Percentiles rank a stretch among this genome's conserved stretches.
Evolutionary conservation across 2,113 vertebrate genomes (phyloP).

Genomic region (Pollimyrus isidori): DNA sequence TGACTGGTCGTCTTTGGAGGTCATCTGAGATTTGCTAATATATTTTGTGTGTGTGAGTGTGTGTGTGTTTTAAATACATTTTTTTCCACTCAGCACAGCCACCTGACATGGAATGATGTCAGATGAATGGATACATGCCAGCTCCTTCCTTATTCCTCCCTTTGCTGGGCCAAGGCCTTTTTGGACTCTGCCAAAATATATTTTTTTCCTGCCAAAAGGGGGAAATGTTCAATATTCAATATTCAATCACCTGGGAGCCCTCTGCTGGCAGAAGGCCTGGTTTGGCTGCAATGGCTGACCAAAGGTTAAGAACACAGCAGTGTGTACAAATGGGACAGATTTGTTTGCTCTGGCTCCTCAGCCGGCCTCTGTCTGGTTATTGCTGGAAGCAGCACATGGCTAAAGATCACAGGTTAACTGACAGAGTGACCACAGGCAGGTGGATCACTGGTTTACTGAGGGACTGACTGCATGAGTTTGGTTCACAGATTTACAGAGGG

Average conservation of each 20-base stretch:
- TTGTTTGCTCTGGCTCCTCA: neutral
- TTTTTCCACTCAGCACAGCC: neutral
- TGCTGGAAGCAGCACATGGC: neutral
- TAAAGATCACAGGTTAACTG: neutral
- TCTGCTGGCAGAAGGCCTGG: neutral
- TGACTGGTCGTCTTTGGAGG: neutral
- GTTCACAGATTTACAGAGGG: neutral
- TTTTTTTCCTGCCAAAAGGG: neutral
- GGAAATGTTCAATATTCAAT: conserved; percentile 9
- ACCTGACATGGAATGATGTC: neutral
- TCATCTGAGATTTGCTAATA: neutral
- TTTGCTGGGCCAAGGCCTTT: neutral
- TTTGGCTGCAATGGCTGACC: neutral
- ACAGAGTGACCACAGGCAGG: neutral
- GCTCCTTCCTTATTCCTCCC: neutral
- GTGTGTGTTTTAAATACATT: neutral
- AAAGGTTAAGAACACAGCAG: neutral
- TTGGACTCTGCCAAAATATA: neutral
- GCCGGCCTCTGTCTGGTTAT: neutral
- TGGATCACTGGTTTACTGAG: neutral
- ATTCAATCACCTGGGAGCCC: neutral
- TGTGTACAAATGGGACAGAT: neutral
- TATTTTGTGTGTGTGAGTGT: neutral
- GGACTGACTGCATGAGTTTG: neutral
- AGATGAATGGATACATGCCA: neutral